Base-by-base conservation (phyloP, 1,140 invertebrate genomes). In the Eufriesea mexicana region DNA sequence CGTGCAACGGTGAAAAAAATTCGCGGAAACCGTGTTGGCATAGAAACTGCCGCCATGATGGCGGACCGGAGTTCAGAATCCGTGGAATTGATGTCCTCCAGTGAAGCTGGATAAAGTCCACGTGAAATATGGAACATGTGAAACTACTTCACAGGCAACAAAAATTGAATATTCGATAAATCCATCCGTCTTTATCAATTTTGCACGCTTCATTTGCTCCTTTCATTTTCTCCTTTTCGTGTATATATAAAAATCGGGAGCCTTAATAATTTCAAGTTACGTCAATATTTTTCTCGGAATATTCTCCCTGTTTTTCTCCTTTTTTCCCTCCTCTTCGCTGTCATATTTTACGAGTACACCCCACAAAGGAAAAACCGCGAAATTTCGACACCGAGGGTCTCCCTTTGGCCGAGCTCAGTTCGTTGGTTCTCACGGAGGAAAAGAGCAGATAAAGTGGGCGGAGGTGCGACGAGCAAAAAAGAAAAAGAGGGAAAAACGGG, bases 11-110 rank as follows among this genome's bases (percentile, higher is more conserved):
- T 16, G n/a, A 6, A 51, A 47, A 45, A 76, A 67, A 25, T 20
- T 76, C 51, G 20, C 14, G 45, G 62, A 59, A 47, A 54, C 25
- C 62, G 28, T 54, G 72, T 67, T 82, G 72, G 79, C 73, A 59
- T 67, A 47, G 79, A 57, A n/a, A 82, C 72, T 76, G 47, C 25
- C 45, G 62, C 51, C 28, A 20, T 57, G 20, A 67, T 20, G 49
- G 71, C 79, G 42, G 35, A 23, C 5, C 77, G 8, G 25, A 49
- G 45, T 55, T 59, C 45, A 18, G 8, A 45, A 35, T 28, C 18
- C 57, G 6, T 45, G 5, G 28, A 54, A 45, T 59, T 55, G 23
- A 35, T 57, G n/a, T 14, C 18, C 35, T 18, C 23, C 71, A n/a
- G 35, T 14, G 28, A 49, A 51, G 8, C 25, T 76, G 47, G 42